Base-by-base conservation (phyloP, 2,888 invertebrate genomes). In the Chrysolina americana region DNA sequence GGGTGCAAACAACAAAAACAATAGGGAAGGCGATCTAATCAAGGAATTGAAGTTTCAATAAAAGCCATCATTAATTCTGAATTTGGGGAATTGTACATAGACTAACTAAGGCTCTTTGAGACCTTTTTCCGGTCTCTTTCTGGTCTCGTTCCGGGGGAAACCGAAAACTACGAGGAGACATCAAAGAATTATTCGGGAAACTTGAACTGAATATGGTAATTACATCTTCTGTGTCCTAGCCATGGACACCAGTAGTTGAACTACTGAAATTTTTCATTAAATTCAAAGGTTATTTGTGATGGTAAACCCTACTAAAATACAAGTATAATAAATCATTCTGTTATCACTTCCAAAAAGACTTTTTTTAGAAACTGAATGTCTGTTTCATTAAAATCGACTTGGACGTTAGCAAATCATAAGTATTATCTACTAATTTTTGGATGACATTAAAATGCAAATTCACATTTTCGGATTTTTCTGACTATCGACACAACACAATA, bases 1-100 rank as follows among this genome's bases (percentile, higher is more conserved):
- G 66, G 65, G 76, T 80, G 76, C 79, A 80, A 71, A 71, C 71
- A 66, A 74, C 68, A 71, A 75, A 76, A 75, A 76, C 79, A 78
- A 78, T 80, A 75, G 81, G 79, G 79, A 81, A 81, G 85, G 81
- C 64, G 71, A 71, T 72, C 76, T 78, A 78, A 78, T 78, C 78
- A 78, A 83, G 86, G 92, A 91, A 91, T 91, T 91, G 91, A 90
- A 90, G 90, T 91, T 91, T 90, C 91, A 92, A 92, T 92, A 92
- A 92, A 91, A 91, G 90, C 91, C 89, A 91, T 92, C 92, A 92
- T 92, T 92, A 92, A 92, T 92, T 92, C 91, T 90, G 86, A 87
- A 86, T 88, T 89, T 87, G 87, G 87, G 86, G 86, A 78, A 66
- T 77, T 74, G 48, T 28, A 76, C 75, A 68, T 70, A 36, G 36